A percentile compares a stretch with the other conserved stretches of the same genome.
Evolutionary conservation across 1,140 invertebrate species (phyloP).

Genomic region (Chrysomallon squamiferum): DNA sequence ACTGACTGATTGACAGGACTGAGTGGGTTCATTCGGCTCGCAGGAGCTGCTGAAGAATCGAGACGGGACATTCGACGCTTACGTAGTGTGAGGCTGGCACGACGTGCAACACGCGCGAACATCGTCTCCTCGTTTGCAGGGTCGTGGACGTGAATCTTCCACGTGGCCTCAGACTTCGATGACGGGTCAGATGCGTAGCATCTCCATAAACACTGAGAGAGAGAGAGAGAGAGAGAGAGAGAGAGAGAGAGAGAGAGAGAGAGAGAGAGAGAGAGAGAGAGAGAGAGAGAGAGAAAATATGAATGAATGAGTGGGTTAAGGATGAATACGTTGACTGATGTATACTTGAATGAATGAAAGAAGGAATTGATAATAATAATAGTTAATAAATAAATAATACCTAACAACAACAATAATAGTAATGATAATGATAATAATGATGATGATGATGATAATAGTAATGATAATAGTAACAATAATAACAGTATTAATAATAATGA

Average conservation of each 20-base stretch:
- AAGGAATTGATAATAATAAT: too few relatives aligned
- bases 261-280: background rate
- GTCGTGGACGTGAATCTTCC: constrained; percentile 59
- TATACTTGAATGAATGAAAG: background rate
- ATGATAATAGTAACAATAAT: too few relatives aligned
- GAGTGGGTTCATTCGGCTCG: background rate
- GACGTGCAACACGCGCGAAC: constrained; percentile 43
- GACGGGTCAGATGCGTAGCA: constrained; percentile 78
- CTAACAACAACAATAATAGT: too few relatives aligned
- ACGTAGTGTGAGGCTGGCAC: constrained; percentile 42
- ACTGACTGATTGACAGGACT: constrained; percentile 15
- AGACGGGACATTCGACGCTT: constrained; percentile 40
- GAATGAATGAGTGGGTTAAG: background rate
- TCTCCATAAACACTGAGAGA: constrained; percentile 86
- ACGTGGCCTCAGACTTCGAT: constrained; percentile 58
- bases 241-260: constrained; percentile 6
- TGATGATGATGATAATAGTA: too few relatives aligned
- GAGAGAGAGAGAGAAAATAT: background rate
- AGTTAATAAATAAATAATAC: too few relatives aligned
- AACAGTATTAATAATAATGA: too few relatives aligned
- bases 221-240: constrained; percentile 4
- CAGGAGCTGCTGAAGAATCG: background rate
- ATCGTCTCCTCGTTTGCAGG: constrained; percentile 34
- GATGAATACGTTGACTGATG: too few relatives aligned
- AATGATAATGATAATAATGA: too few relatives aligned